Evolutionary conservation across 2,888 invertebrate genomes (phyloP), one percentile per base, ranked within the genome.

Genomic region (Noctua comes): DNA sequence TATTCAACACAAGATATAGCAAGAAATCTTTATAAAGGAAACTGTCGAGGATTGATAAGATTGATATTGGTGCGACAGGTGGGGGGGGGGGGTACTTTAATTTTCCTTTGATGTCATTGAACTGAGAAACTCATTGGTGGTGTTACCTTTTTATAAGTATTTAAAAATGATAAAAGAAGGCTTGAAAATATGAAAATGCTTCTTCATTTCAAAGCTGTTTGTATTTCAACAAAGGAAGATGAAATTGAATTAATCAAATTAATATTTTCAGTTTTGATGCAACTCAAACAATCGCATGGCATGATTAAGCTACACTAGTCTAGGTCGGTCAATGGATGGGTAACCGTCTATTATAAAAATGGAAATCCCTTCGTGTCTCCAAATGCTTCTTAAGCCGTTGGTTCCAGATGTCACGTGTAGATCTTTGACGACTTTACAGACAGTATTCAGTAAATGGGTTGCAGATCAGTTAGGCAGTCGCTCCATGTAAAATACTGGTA

Each of bases 21-120:
- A 51, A 51, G 24, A 40, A 51, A 54, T 59, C 16, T 59, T 62
- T 46, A 18, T 48, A 59, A 18, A 27, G 7, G 27, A 70, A 62
- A 48, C 46, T 69, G 48, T 59, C 36, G 59, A 68, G 62, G 66
- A 71, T 68, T 73, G 48, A 72, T 83, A 66, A 80, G 65, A 80
- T 85, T 84, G 76, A 84, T 84, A 66, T 68, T 65, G 48, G 54
- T 68, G n/a, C 21, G 80, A 75, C 51, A 70, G 73, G 51, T 85
- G 57, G 68, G 51, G 40, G 73, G 51, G 81, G 57, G 68, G 51
- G 40, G 40, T 40, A 54, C 31, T 70, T 83, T 46, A 62, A 83
- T 84, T 74, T 86, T 73, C 21, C 57, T 64, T 86, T 83, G 27
- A 62, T 59, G 18, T 31, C 72, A 66, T 40, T 48, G 68, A 74